Conservation (phyloP, 2,888 invertebrate species). For the Chrysolina oricalcia region DNA sequence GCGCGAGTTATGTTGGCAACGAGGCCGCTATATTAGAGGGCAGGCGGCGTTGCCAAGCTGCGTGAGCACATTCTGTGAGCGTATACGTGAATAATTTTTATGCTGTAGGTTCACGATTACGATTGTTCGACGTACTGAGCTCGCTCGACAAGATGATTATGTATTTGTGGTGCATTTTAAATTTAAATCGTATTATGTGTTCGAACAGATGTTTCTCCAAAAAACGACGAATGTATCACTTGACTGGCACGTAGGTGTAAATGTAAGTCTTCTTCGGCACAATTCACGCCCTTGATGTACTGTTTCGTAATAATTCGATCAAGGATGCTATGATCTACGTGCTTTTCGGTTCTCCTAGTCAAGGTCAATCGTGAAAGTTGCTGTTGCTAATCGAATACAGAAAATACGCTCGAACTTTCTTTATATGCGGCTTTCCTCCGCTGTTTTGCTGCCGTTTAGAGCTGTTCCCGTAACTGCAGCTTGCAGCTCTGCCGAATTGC, state of each 20-base stretch:
- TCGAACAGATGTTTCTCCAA: slow-evolving; percentile 36
- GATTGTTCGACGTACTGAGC: slow-evolving; percentile 52
- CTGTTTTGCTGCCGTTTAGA: slow-evolving; percentile 41
- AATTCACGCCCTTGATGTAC: slow-evolving; percentile 25
- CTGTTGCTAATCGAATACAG: slow-evolving; percentile 50
- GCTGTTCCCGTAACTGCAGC: slow-evolving; percentile 52
- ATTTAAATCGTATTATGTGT: slow-evolving; percentile 40
- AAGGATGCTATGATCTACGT: slow-evolving; percentile 53
- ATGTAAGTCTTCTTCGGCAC: slow-evolving; percentile 52
- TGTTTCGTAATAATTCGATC: slow-evolving; percentile 29
- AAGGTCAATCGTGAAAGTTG: slow-evolving; percentile 66
- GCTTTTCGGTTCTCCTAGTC: slow-evolving; percentile 51
- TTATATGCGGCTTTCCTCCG: slow-evolving; percentile 29
- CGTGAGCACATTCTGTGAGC: slow-evolving; percentile 44
- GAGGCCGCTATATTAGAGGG: slow-evolving; percentile 58
- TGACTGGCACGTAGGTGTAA: slow-evolving; percentile 59
- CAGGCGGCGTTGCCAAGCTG: slow-evolving; percentile 65
- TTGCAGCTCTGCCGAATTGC: slow-evolving; percentile 61
- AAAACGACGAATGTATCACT: slow-evolving; percentile 54
- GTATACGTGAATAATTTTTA: slow-evolving; percentile 51
- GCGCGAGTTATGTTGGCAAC: slow-evolving; percentile 56
- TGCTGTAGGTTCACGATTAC: slow-evolving; percentile 41
- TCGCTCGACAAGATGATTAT: slow-evolving; percentile 58
- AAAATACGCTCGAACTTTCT: slow-evolving; percentile 45
- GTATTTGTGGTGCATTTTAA: slow-evolving; percentile 56